A percentile compares a stretch with the other conserved stretches of the same genome.
phyloP scores from a whole-genome alignment of 2,797 vertebrate species.

The Peromyscus eremicus region DNA sequence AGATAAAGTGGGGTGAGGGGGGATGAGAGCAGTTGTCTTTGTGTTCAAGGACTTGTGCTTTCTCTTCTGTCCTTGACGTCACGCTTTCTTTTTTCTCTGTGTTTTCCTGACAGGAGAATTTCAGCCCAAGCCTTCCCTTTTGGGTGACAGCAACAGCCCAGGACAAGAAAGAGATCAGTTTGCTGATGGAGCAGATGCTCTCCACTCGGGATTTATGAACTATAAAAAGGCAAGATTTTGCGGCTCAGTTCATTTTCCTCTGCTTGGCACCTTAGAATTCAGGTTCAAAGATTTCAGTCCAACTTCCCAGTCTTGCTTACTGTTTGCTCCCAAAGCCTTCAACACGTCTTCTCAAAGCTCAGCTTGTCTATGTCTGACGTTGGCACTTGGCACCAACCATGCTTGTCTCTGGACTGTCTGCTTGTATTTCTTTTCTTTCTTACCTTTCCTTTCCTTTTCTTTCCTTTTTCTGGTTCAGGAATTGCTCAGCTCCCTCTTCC shows the following conservation, averaged over 20 bases:
- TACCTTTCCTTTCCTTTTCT: no score
- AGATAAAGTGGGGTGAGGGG: not conserved
- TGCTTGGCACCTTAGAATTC: not conserved
- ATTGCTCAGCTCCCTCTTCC: not conserved
- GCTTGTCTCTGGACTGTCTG: not conserved
- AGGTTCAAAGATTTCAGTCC: not conserved
- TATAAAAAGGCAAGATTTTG: slow-evolving; percentile 93
- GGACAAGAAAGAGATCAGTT: slow-evolving; percentile 89
- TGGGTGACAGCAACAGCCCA: slow-evolving; percentile 85
- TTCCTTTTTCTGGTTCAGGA: not conserved
- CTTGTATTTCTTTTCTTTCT: not conserved
- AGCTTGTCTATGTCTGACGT: rapidly evolving
- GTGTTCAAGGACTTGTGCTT: not conserved
- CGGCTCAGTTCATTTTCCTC: not conserved
- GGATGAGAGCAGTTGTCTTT: not conserved
- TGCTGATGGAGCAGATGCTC: slow-evolving; percentile 87
- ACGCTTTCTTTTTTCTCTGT: not conserved
- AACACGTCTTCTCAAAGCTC: not conserved
- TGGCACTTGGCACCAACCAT: no score
- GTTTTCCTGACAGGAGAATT: slow-evolving; percentile 83
- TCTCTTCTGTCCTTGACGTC: slow-evolving; percentile 24
- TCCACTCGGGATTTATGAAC: slow-evolving; percentile 91
- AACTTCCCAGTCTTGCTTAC: not conserved
- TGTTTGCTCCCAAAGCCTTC: not conserved
- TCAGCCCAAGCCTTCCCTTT: slow-evolving; percentile 68